Base-by-base conservation (phyloP, 2,888 invertebrate species). In the Globia sparganii region DNA sequence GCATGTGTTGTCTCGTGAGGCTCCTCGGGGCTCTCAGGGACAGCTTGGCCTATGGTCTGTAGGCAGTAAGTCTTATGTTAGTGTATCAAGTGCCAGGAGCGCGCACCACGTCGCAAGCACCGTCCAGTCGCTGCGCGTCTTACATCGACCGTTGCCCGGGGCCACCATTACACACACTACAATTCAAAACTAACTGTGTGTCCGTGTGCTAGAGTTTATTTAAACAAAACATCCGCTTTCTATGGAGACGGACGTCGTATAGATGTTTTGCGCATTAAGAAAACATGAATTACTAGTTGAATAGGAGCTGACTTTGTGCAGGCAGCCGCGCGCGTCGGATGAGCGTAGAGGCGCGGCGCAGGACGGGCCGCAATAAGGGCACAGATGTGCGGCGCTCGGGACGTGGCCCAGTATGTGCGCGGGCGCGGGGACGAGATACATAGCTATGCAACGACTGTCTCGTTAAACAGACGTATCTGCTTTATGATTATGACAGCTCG, bases 231-330 rank as follows among this genome's bases (percentile, higher is more conserved):
- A 13, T 59, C 18, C 13, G 49, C 43, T 53, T 53, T 67, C 25
- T 37, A 75, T 67, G 37, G 62, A 31, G 64, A 43, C 25, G 53
- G 73, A 91, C 86, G 87, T 86, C 84, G 85, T 90, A 90, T 92
- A 92, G 91, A 92, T 93, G 93, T 93, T 92, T 90, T 89, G 89
- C 90, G 88, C 91, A 91, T 92, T 91, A 91, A 91, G 91, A 93
- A 92, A 93, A 94, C 93, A 92, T 93, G 92, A 91, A 91, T 91
- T 88, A 89, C 91, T 92, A 91, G 92, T 92, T 91, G 88, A 91
- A 91, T 92, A 89, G 91, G 82, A 86, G 86, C 75, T 78, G 43
- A 21, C 21, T 69, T 34, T n/a, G 53, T 53, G 74, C 62, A 43
- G 37, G 53, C 40, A 40, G 40, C n/a, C 40, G 49, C 56, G 61